phyloP scores from a whole-genome alignment of 1,140 invertebrate species.

The Lepeophtheirus salmonis region DNA sequence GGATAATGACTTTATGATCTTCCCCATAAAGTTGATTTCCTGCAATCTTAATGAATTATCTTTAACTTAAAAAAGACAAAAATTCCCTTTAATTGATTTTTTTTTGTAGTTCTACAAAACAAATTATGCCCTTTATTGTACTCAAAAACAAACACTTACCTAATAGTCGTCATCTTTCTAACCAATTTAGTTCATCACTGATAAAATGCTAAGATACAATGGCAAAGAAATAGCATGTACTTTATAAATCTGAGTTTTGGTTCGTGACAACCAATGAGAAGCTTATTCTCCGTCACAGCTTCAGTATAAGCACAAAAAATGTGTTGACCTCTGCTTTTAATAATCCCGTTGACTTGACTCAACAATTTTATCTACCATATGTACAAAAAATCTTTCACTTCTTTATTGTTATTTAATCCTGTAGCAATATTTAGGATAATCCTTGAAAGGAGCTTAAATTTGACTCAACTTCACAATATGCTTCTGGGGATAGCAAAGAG shows the following conservation, averaged over 20 bases:
- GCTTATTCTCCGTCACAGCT: background rate
- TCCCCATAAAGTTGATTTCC: too few relatives aligned
- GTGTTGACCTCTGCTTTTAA: conserved; percentile 4
- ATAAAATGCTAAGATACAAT: conserved; percentile 23
- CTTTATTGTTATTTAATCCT: conserved; percentile 62
- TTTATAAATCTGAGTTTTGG: conserved; percentile 3
- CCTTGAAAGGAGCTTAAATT: conserved; percentile 59
- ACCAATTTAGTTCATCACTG: too few relatives aligned
- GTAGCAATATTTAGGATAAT: conserved; percentile 60
- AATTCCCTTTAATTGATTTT: too few relatives aligned
- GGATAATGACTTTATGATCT: too few relatives aligned
- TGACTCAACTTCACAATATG: conserved; percentile 49
- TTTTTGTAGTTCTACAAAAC: too few relatives aligned
- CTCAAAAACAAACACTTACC: too few relatives aligned
- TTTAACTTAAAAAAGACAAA: too few relatives aligned
- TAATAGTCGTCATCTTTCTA: too few relatives aligned
- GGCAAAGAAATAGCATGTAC: background rate
- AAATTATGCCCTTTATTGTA: too few relatives aligned
- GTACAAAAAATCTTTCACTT: conserved; percentile 43
- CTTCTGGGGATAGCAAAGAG: conserved; percentile 42
- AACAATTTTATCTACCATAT: conserved; percentile 37
- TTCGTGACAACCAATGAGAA: background rate
- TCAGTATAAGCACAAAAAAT: background rate
- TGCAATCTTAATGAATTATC: too few relatives aligned
- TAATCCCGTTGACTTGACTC: conserved; percentile 29